phyloP scores from a whole-genome alignment of 1,140 invertebrate species.

The Drosophila bipectinata region DNA sequence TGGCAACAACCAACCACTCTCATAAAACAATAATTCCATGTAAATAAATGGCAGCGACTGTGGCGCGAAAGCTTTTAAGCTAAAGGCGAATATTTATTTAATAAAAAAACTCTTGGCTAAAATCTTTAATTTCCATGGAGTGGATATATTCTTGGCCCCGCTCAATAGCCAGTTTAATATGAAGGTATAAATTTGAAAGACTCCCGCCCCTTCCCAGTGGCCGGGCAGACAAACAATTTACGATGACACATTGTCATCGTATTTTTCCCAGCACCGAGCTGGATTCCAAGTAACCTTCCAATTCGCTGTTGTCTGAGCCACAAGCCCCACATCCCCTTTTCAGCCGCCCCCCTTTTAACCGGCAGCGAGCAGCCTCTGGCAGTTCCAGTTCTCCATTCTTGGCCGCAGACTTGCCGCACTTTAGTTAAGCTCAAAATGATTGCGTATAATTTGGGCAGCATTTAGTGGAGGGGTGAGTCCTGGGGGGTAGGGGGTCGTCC shows the following conservation, averaged over 20 bases:
- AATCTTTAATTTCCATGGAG: slow-evolving; percentile 6
- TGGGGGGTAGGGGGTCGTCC: background rate
- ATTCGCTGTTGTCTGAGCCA: slow-evolving; percentile 46
- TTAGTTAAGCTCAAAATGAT: slow-evolving; percentile 72
- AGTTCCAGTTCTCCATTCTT: slow-evolving; percentile 8
- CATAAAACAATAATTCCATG: slow-evolving; percentile 1
- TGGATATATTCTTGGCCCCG: background rate
- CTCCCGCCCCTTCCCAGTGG: background rate
- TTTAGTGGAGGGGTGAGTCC: slow-evolving; percentile 39
- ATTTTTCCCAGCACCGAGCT: slow-evolving; percentile 25
- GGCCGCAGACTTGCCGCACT: slow-evolving; percentile 50
- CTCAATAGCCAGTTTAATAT: slow-evolving; percentile 53
- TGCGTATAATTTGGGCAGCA: slow-evolving; percentile 72
- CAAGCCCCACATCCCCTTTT: background rate
- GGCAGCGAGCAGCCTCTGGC: background rate
- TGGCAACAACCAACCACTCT: background rate
- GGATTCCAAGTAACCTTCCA: slow-evolving; percentile 37
- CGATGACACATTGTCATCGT: slow-evolving; percentile 64
- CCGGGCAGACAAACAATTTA: slow-evolving; percentile 58
- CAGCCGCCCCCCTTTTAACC: background rate
- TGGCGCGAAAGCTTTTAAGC: slow-evolving; percentile 1
- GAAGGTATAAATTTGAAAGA: slow-evolving; percentile 67
- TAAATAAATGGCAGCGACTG: background rate
- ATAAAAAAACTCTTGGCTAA: background rate
- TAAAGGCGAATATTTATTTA: slow-evolving; percentile 1